Conservation (phyloP, 2,113 vertebrate genomes). For the Pelusios castaneus region DNA sequence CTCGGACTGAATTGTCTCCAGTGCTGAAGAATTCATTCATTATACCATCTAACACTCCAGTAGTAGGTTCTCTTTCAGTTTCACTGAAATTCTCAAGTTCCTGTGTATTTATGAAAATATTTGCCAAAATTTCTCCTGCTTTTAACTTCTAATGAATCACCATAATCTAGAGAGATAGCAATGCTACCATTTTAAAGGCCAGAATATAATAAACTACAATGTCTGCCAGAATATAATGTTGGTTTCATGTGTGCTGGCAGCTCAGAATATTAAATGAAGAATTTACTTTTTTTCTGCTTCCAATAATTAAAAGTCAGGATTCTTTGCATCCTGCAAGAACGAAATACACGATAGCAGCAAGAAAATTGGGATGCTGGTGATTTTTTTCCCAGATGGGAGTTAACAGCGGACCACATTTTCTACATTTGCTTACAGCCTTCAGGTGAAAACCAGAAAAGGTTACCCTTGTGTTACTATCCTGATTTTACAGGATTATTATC, state of each 20-base stretch:
- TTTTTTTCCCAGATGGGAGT: background rate
- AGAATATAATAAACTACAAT: background rate
- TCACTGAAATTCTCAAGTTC: background rate
- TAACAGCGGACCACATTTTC: background rate
- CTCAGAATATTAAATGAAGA: background rate
- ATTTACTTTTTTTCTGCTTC: background rate
- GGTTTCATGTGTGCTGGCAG: background rate
- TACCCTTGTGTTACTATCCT: background rate
- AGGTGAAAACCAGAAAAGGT: background rate
- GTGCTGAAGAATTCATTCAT: no score
- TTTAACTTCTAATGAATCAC: background rate
- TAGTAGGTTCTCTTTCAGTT: background rate
- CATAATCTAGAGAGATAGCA: background rate
- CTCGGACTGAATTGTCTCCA: background rate
- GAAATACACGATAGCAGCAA: background rate
- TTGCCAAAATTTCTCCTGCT: background rate
- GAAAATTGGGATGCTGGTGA: background rate
- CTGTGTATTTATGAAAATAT: background rate
- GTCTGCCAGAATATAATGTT: background rate
- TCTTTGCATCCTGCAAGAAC: background rate
- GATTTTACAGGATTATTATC: background rate
- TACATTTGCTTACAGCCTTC: background rate
- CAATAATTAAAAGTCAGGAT: background rate
- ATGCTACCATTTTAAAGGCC: background rate
- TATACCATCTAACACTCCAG: no score